Evolutionary conservation across 2,113 vertebrate species (phyloP), one percentile per base, ranked within the genome.

Genomic region (Hystrix cristata): DNA sequence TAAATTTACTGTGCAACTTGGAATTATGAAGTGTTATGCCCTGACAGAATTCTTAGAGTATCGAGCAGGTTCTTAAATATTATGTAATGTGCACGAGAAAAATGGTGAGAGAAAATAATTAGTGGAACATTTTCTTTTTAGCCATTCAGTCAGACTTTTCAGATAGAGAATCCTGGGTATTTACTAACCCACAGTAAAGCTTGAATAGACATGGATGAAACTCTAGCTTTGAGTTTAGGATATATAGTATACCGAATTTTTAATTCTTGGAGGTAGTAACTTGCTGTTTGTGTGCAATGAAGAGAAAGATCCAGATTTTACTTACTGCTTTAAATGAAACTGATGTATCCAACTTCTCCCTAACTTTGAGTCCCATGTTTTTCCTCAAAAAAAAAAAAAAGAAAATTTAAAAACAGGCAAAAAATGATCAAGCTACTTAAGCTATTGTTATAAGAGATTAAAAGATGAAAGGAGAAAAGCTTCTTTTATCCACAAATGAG

Each of bases 21-120:
- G 27, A 91, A 72, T 64, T 88, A 71, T 43, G 71, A 82, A 81
- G 2, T 86, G 81, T 95, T 65, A 78, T 18, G 53, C 13, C 91
- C 59, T 74, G 90, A 76, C 18, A 51, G 34, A 93, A 78, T 91
- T 88, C 69, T 90, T 71, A 94, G 43, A 43, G 23, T 46, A 46
- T 7, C 51, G 5, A 69, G 81, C 5, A 78, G 34, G 5, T 91
- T 92, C 18, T 92, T 84, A 94, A 91, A 48, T 59, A 59, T 13
- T 27, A 51, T 21, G 12, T 14, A 83, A 1, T 43, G 2, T 74
- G 23, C 62, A 86, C 81, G 53, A 85, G 55, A 21, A 96, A 18
- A 16, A 34, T 53, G 18, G 2, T 57, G 31, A 76, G 16, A 95
- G 57, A 87, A 93, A 90, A 90, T 60, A 62, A 31, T 48, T 64